Conservation (phyloP, 2,797 vertebrate genomes). For the Atherinosoma microstoma region DNA sequence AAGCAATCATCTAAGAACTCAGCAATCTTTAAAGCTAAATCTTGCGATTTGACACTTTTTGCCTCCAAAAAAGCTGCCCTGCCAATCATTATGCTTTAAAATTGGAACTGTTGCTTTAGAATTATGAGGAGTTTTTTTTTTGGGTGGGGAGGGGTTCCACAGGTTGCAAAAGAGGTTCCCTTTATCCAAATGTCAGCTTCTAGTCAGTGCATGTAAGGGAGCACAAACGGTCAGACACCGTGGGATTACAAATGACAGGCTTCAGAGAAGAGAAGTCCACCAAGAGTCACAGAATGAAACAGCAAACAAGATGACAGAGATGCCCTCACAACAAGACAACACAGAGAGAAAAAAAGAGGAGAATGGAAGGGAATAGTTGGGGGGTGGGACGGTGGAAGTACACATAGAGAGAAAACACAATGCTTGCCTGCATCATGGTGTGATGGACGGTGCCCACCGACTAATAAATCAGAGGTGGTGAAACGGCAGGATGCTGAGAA, state of each 20-base stretch:
- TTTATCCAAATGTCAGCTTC: slow-evolving; percentile 56
- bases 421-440: slow-evolving; percentile 54
- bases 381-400: slow-evolving; percentile 14
- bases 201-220: slow-evolving; percentile 31
- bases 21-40: neutral
- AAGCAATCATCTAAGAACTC: slow-evolving; percentile 11
- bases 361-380: neutral
- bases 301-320: slow-evolving; percentile 61
- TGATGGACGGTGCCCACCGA: slow-evolving; percentile 70
- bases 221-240: slow-evolving; percentile 49
- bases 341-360: slow-evolving; percentile 2
- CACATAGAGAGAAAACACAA: slow-evolving; percentile 65
- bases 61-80: neutral
- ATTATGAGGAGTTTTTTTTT: neutral
- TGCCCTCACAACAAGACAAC: slow-evolving; percentile 48
- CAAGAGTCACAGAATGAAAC: slow-evolving; percentile 57
- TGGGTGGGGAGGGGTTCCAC: neutral
- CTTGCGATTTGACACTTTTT: slow-evolving; percentile 14
- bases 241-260: slow-evolving; percentile 55
- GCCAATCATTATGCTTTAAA: neutral
- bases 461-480: slow-evolving; percentile 76
- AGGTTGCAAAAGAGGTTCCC: slow-evolving; percentile 32
- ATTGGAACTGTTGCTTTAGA: slow-evolving; percentile 12
- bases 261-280: slow-evolving; percentile 54
- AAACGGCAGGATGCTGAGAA: slow-evolving; percentile 76